A percentile compares a stretch with the other conserved stretches of the same genome.
phyloP scores from a whole-genome alignment of 2,113 vertebrate species.

The Thalassarche chlororhynchos region DNA sequence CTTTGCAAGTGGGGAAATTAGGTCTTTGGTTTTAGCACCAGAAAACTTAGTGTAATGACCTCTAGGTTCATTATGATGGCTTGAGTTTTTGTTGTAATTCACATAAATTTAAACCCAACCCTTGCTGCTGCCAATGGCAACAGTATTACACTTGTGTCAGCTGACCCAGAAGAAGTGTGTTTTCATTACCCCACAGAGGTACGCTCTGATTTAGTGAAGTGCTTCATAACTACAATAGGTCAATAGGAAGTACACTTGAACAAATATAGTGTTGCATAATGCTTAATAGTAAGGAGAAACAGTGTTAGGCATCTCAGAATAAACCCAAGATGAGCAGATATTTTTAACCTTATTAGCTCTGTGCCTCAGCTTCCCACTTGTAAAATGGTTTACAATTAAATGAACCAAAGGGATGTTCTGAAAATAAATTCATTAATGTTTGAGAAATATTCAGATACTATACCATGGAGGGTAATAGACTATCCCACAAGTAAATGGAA shows the following conservation, averaged over 20 bases:
- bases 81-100: conserved; percentile 29
- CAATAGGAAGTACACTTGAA: conserved; percentile 54
- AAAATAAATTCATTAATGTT: conserved; percentile 66
- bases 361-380: conserved; percentile 60
- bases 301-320: conserved; percentile 26
- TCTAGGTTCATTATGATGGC: not conserved
- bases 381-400: conserved; percentile 64
- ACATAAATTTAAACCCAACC: conserved; percentile 18
- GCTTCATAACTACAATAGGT: conserved; percentile 40
- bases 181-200: conserved; percentile 44
- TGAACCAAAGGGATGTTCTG: conserved; percentile 43
- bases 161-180: conserved; percentile 18
- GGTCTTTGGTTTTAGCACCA: not conserved
- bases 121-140: conserved; percentile 3
- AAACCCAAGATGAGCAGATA: conserved; percentile 14
- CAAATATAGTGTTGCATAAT: conserved; percentile 9
- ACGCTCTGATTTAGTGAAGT: conserved; percentile 49
- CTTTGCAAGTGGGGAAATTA: not conserved
- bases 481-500: conserved; percentile 15
- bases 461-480: conserved; percentile 12
- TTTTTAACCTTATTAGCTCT: conserved; percentile 71
- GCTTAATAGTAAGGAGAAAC: conserved; percentile 7
- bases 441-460: conserved; percentile 32
- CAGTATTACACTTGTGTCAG: not conserved
- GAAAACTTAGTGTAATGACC: conserved; percentile 5